phyloP scores from a whole-genome alignment of 1,140 invertebrate species.

The Ceratitis capitata region DNA sequence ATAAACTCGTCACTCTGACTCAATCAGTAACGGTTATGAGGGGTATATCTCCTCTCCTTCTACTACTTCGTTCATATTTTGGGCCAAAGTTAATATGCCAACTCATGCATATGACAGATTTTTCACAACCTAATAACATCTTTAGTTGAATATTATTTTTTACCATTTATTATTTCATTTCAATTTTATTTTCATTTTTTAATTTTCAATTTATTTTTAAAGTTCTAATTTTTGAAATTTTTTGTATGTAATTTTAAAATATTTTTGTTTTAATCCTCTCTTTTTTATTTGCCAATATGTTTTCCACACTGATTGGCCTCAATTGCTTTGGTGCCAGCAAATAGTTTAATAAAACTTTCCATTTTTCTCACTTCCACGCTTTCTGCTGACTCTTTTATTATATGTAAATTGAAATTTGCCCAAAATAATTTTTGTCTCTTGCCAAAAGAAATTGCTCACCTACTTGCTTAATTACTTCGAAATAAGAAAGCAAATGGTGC shows the following conservation, averaged over 20 bases:
- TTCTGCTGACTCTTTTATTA: not conserved
- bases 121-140: not conserved
- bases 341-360: not conserved
- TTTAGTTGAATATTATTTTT: too few species aligned
- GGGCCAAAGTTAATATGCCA: too few species aligned
- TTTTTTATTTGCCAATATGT: not conserved
- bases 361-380: not conserved
- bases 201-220: too few species aligned
- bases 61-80: too few species aligned
- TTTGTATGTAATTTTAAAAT: not conserved
- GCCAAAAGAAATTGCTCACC: not conserved
- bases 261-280: not conserved
- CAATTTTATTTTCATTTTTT: not conserved
- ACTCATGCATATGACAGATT: conserved; percentile 7
- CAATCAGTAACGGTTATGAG: too few species aligned
- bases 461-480: not conserved
- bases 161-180: too few species aligned
- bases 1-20: too few species aligned
- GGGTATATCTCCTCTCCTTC: too few species aligned
- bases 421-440: not conserved
- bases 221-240: not conserved
- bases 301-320: not conserved
- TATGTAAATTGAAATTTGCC: not conserved
- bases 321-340: not conserved
- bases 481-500: not conserved